Evolutionary conservation across 2,888 invertebrate genomes (phyloP), one percentile per base, ranked within the genome.

Genomic region (Aleiodes leptofemur): DNA sequence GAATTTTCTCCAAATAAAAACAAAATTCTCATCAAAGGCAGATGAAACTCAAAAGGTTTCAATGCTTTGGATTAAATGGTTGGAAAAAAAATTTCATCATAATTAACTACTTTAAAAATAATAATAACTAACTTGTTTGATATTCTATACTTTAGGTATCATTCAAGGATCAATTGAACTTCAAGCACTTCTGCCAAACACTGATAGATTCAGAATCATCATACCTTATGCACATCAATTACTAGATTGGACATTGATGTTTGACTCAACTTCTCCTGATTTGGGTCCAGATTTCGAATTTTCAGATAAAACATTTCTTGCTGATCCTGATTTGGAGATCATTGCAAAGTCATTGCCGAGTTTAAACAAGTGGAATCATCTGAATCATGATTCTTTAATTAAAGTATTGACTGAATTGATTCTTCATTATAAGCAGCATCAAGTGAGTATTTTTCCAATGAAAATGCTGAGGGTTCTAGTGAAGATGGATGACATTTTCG

Each of bases 251-350:
- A 93, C 94, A 84, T 90, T 95, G 13, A 90, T 94, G 76, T 95
- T 95, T 88, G 93, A 94, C 85, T 89, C 90, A 0, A 88, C 91
- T 14, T 89, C 90, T 66, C 93, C 93, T 6, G 92, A 93, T 87
- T 92, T 93, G 83, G 93, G 95, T 5, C 95, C 95, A 0, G 95
- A 95, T 86, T 95, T 95, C 85, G 91, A 93, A 82, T 95, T 95
- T 87, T 92, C 94, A 80, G 94, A 95, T 86, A 92, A 93, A 55
- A 90, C 90, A 68, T 95, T 95, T 87, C 88, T 93, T 34, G 91
- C 90, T 72, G 92, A 92, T 85, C 90, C 93, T 59, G 92, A 93
- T 84, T 88, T 91, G 72, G 89, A 92, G 71, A 89, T 90, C 72
- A 88, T 94, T 48, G 90, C 90, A 72, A 87, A 90, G 69, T 86